Base-by-base conservation (phyloP, 2,888 invertebrate genomes). In the Biston stratarius region DNA sequence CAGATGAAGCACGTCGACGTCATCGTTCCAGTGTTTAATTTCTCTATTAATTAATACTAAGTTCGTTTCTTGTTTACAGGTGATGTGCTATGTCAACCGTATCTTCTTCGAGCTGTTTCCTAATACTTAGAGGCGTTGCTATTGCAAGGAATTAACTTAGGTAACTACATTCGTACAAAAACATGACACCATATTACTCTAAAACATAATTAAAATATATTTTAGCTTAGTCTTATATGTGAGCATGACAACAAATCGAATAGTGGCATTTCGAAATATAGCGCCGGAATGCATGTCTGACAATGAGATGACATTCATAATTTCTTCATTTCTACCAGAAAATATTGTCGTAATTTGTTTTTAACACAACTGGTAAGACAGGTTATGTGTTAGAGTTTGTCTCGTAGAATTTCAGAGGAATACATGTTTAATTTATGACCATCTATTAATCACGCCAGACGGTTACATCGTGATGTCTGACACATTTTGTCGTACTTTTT, bases 61-160 rank as follows among this genome's bases (percentile, higher is more conserved):
- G 15, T 51, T 42, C 24, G 51, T 48, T 61, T 70, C 55, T 73
- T 61, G 47, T 60, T 83, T 83, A 68, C 83, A 83, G 83, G 74
- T 71, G 73, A 72, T 69, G 74, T 76, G 74, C 75, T 73, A 75
- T 70, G 64, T 74, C 56, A 36, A 49, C 57, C 53, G 65, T 56
- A 65, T 61, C 64, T 66, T 74, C 70, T 74, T 72, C 72, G 74
- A 75, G 77, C 78, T 78, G 78, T 76, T 75, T 77, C 69, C 74
- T 70, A 74, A 74, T 69, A 74, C 74, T 74, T 72, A 79, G 75
- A 75, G 73, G 76, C 74, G 74, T 83, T 85, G 82, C 83, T 84
- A 83, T 84, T 84, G 82, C 66, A 65, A 74, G 59, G 59, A 52
- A 61, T 62, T 63, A 65, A 71, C 15, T 64, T 69, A 69, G 63